Evolutionary conservation across 2,797 vertebrate species (phyloP), one percentile per base, ranked within the genome.

Genomic region (Chaunax sp.): DNA sequence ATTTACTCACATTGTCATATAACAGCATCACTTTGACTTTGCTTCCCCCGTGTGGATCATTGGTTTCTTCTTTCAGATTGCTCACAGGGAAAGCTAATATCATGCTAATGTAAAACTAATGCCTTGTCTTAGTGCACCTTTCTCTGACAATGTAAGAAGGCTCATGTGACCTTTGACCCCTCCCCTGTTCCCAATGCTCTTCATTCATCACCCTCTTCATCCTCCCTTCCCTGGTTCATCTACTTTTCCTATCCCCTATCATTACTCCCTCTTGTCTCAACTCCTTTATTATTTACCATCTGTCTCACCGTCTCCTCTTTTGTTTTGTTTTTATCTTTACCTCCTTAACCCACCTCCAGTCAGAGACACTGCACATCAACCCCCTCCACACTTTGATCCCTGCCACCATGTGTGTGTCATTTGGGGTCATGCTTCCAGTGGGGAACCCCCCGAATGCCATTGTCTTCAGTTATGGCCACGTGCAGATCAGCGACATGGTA

Each of bases 371-470:
- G 78, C 94, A 89, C 38, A 98, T 99, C 78, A 99, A 99, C 87
- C 97, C 98, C 1, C 92, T 99, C 62, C 96, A 99, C 88, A 98
- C 97, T 6, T 91, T 99, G 84, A 96, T 99, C 87, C 98, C 98
- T 0, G 95, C 98, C 91, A 97, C 98, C 81, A 97, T 99, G 96
- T 98, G 97, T 19, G 97, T 98, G 89, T 99, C 97, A 11, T 98
- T 99, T 16, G 98, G 97, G 26, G 97, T 99, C 89, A 99, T 99
- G 97, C 93, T 99, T 82, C 98, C 98, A 1, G 97, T 99, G 78
- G 98, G 97, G 69, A 99, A 99, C 82, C 98, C 98, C 47, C 97
- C 98, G 72, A 99, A 99, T 4, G 98, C 98, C 86, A 99, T 99
- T 7, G 96, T 99, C 87, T 99, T 98, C 92, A 98, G 96, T 90